Evolutionary conservation across 2,113 vertebrate species (phyloP).

Genomic region (Delphinapterus leucas): DNA sequence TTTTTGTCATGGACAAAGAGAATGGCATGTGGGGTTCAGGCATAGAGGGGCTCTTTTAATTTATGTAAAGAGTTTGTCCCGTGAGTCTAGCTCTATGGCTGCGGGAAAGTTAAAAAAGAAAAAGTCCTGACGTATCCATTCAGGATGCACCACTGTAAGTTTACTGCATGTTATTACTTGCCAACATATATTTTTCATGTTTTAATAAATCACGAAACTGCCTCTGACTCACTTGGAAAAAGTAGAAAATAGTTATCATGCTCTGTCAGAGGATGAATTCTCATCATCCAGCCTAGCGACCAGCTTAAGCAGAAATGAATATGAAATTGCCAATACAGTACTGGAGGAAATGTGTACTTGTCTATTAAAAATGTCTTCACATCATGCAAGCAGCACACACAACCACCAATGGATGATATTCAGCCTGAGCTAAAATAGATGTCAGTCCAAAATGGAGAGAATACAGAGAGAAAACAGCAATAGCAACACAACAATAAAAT

Average conservation of each 20-base stretch:
- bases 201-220: constrained; percentile 50
- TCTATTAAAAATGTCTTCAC: constrained; percentile 1
- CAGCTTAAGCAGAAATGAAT: constrained; percentile 45
- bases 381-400: background rate
- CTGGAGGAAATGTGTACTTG: background rate
- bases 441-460: background rate
- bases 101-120: background rate
- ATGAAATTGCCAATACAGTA: constrained; percentile 12
- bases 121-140: background rate
- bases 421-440: background rate
- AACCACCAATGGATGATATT: background rate
- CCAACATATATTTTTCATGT: constrained; percentile 31
- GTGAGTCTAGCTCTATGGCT: background rate
- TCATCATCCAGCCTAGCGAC: background rate
- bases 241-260: background rate
- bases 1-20: background rate
- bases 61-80: background rate
- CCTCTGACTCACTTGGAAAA: constrained; percentile 28
- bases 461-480: background rate
- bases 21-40: background rate
- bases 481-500: background rate
- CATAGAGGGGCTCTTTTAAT: background rate
- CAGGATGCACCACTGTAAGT: background rate
- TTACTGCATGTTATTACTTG: constrained; percentile 16
- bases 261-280: constrained; percentile 30